Conservation (phyloP, 1,140 invertebrate species). For the Trichogramma pretiosum region DNA sequence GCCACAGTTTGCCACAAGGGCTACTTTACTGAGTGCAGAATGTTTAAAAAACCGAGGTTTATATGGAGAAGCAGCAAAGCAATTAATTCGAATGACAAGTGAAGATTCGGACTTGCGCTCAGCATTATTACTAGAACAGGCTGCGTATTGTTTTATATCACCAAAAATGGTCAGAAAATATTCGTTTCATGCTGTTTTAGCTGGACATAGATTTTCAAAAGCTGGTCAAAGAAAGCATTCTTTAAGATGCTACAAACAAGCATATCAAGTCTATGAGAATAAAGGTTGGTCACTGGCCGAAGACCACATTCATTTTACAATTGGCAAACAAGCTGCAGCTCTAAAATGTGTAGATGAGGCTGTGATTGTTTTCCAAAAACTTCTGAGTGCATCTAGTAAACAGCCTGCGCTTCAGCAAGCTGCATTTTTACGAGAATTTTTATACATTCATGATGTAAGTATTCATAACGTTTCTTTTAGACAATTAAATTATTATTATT, state of each 20-base stretch:
- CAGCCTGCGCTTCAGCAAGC: slow-evolving; percentile 72
- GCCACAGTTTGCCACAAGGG: slow-evolving; percentile 81
- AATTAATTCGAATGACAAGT: slow-evolving; percentile 88
- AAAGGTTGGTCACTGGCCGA: slow-evolving; percentile 84
- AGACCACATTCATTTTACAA: slow-evolving; percentile 91
- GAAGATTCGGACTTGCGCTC: slow-evolving; percentile 88
- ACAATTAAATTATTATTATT: slow-evolving; percentile 13
- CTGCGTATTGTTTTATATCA: slow-evolving; percentile 84
- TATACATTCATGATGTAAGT: slow-evolving; percentile 69
- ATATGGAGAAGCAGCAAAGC: slow-evolving; percentile 82
- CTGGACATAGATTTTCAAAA: slow-evolving; percentile 87
- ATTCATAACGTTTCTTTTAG: slow-evolving; percentile 16
- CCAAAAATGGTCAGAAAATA: slow-evolving; percentile 82
- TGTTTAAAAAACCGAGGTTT: slow-evolving; percentile 68
- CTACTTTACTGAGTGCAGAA: slow-evolving; percentile 79
- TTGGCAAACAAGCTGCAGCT: slow-evolving; percentile 77
- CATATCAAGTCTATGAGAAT: slow-evolving; percentile 75
- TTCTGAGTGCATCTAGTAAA: slow-evolving; percentile 66
- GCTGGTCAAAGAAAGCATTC: slow-evolving; percentile 85
- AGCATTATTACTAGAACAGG: slow-evolving; percentile 88
- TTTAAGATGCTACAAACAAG: slow-evolving; percentile 83
- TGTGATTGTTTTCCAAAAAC: slow-evolving; percentile 66
- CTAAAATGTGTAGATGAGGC: slow-evolving; percentile 69
- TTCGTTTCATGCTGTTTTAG: slow-evolving; percentile 93
- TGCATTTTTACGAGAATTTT: slow-evolving; percentile 80